A percentile compares a stretch with the other conserved stretches of the same genome.
These are phyloP conservation scores for Oenanthe oenanthe DNA, from an alignment of 2,113 vertebrate species.

Conservation along the genomic window DNA sequence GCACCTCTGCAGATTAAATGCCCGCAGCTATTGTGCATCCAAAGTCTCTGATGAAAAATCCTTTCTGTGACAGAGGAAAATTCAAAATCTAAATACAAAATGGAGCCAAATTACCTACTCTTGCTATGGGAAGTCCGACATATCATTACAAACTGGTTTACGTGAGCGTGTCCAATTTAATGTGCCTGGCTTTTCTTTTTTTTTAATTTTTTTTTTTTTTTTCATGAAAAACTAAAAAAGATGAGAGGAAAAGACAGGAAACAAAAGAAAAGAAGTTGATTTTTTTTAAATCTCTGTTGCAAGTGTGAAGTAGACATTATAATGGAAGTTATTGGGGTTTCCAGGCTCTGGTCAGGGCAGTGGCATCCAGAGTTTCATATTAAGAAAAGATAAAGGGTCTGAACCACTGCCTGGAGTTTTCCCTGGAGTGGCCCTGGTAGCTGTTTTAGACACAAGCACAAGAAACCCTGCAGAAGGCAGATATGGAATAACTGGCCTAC, in stretches of 20 bases:
- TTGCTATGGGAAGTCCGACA: neutral
- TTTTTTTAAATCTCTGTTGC: neutral
- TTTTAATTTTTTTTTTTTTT: neutral
- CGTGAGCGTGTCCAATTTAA: neutral
- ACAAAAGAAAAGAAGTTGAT: neutral
- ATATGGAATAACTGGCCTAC: neutral
- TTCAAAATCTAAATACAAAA: constrained; percentile 69
- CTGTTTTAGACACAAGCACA: neutral
- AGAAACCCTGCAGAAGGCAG: constrained; percentile 6
- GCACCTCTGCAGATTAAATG: constrained; percentile 70
- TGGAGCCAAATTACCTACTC: constrained; percentile 38
- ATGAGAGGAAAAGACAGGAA: neutral
- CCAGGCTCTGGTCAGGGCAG: neutral
- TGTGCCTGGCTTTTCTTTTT: neutral
- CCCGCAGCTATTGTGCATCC: constrained; percentile 46
- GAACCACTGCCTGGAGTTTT: neutral
- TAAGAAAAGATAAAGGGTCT: neutral
- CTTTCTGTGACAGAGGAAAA: constrained; percentile 62
- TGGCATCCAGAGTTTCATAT: neutral
- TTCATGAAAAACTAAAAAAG: neutral
- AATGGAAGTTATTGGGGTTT: neutral
- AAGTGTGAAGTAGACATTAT: neutral
- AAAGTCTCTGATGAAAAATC: constrained; percentile 53
- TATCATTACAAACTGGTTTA: constrained; percentile 49
- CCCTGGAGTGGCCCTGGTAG: neutral